Percentiles rank a stretch among this genome's conserved stretches.
Conservation (phyloP, 1,140 invertebrate species). For the Amphibalanus amphitrite region DNA sequence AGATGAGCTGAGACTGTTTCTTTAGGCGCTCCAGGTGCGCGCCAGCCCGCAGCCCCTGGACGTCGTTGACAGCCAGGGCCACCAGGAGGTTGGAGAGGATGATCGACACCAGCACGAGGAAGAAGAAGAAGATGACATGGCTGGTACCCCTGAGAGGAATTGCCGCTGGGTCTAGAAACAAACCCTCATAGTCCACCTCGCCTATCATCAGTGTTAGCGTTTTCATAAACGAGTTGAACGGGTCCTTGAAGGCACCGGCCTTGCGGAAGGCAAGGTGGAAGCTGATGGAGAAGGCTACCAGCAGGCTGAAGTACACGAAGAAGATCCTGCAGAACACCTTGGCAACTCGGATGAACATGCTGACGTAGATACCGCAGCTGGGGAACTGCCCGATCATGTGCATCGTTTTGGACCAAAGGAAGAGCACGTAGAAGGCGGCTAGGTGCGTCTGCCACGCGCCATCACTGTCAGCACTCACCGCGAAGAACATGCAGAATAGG, state of each 20-base stretch:
- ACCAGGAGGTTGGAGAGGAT: slow-evolving; percentile 43
- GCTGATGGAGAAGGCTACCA: slow-evolving; percentile 36
- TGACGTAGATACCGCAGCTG: slow-evolving; percentile 18
- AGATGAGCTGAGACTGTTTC: slow-evolving; percentile 28
- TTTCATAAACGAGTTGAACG: slow-evolving; percentile 30
- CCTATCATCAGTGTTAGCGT: slow-evolving; percentile 40
- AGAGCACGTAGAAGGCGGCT: slow-evolving; percentile 30
- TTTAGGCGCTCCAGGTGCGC: slow-evolving; percentile 29
- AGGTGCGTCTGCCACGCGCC: slow-evolving; percentile 30
- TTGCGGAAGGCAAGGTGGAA: slow-evolving; percentile 34
- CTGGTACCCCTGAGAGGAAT: slow-evolving; percentile 8
- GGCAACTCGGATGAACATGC: slow-evolving; percentile 19
- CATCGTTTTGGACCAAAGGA: slow-evolving; percentile 35
- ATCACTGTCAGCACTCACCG: not conserved
- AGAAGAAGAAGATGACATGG: slow-evolving; percentile 37
- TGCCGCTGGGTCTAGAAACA: slow-evolving; percentile 23
- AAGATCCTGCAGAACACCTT: slow-evolving; percentile 22
- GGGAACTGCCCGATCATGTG: slow-evolving; percentile 29
- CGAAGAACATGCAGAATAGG: slow-evolving; percentile 8
- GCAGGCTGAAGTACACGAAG: slow-evolving; percentile 33
- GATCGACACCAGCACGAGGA: slow-evolving; percentile 41
- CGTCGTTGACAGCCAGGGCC: slow-evolving; percentile 43
- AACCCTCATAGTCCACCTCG: slow-evolving; percentile 34
- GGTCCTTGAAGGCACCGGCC: slow-evolving; percentile 26
- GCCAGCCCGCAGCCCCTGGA: slow-evolving; percentile 33